Conservation (phyloP, 2,888 invertebrate species). For the Apamea anceps region DNA sequence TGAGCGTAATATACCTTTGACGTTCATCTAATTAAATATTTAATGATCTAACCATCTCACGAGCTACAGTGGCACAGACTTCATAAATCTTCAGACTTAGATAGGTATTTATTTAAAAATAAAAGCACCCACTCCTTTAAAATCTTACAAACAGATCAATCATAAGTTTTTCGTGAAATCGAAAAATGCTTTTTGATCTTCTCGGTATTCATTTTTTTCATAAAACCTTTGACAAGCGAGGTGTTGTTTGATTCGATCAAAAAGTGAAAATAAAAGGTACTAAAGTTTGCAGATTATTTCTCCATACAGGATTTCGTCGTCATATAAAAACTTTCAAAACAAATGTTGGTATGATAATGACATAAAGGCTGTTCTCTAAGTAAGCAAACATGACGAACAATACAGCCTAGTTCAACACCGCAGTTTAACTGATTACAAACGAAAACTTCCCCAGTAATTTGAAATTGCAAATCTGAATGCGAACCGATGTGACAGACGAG, state of each 20-base stretch:
- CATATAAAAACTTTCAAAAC: background rate
- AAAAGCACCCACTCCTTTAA: background rate
- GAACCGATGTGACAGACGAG: constrained; percentile 70
- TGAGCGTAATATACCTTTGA: background rate
- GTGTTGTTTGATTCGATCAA: constrained; percentile 39
- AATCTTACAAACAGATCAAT: constrained; percentile 22
- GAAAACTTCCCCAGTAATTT: constrained; percentile 67
- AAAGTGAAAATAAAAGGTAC: constrained; percentile 10
- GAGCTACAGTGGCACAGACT: background rate
- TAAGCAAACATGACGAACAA: constrained; percentile 33
- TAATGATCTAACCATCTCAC: background rate
- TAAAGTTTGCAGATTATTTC: background rate
- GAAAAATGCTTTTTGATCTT: constrained; percentile 3
- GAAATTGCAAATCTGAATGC: constrained; percentile 76
- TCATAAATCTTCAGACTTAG: background rate
- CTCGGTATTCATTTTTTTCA: constrained; percentile 3
- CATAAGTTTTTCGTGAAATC: constrained; percentile 10
- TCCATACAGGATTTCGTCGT: background rate
- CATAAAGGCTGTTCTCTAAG: background rate
- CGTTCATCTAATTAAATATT: background rate
- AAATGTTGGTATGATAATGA: background rate
- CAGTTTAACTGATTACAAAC: constrained; percentile 58
- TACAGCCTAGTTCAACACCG: constrained; percentile 26
- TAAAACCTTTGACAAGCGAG: constrained; percentile 31
- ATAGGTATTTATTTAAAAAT: background rate